phyloP scores from a whole-genome alignment of 2,113 vertebrate species.

The Austrofundulus limnaeus region DNA sequence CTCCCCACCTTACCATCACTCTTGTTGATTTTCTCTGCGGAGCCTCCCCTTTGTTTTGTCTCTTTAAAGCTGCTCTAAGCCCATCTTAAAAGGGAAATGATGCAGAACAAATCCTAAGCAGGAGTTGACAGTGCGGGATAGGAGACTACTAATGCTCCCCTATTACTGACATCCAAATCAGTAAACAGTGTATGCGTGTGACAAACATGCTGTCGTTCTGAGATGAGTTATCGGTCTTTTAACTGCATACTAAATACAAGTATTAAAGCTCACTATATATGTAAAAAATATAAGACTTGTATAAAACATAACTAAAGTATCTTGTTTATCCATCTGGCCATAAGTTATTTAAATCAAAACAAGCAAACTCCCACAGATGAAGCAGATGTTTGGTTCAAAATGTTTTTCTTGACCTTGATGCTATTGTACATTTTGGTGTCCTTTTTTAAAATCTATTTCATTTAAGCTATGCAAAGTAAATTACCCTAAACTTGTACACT shows the following conservation, averaged over 20 bases:
- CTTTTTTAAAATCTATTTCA: no score
- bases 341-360: no score
- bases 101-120: conserved; percentile 78
- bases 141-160: conserved; percentile 45
- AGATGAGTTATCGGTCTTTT: not conserved
- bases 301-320: no score
- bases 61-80: conserved; percentile 70
- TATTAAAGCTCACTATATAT: no score
- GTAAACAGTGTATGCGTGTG: not conserved
- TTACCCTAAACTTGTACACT: no score
- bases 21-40: conserved; percentile 43
- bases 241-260: not conserved
- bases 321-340: no score
- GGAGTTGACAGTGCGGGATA: conserved; percentile 68
- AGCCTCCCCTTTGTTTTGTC: conserved; percentile 62
- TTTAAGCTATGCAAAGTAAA: no score
- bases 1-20: conserved; percentile 40
- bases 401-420: no score
- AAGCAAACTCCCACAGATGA: no score
- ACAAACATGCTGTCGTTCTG: not conserved
- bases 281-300: no score
- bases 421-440: no score
- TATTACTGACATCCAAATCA: conserved; percentile 1
- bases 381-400: no score
- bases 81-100: conserved; percentile 76